Conservation (phyloP, 2,113 vertebrate species). For the Todiramphus saurophagus region DNA sequence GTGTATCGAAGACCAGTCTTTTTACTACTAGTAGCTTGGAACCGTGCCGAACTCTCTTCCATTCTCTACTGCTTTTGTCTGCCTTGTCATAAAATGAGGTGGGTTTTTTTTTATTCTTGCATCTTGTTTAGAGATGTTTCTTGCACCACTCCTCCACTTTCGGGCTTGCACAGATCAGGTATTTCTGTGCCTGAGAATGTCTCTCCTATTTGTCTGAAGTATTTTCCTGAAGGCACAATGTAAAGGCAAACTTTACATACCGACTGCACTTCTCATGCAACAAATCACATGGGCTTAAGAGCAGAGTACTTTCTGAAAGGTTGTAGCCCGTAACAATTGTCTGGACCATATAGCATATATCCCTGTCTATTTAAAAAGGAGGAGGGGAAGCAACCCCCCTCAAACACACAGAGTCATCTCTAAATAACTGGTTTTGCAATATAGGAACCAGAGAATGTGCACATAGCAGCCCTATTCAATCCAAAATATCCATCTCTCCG, state of each 20-base stretch:
- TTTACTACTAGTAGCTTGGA: constrained; percentile 41
- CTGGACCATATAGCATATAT: not conserved
- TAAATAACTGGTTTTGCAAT: constrained; percentile 57
- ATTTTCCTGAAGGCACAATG: constrained; percentile 46
- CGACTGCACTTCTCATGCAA: constrained; percentile 18
- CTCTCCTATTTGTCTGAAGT: not conserved
- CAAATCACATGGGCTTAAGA: not conserved
- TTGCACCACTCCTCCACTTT: not conserved
- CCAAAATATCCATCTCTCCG: constrained; percentile 52
- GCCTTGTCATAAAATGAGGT: not conserved
- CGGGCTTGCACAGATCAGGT: not conserved
- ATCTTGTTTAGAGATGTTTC: not conserved
- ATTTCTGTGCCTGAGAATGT: not conserved
- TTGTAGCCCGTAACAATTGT: not conserved
- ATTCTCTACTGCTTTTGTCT: constrained; percentile 43
- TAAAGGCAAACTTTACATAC: constrained; percentile 28
- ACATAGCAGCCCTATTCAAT: constrained; percentile 23
- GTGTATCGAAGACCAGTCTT: not conserved
- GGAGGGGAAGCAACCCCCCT: not conserved
- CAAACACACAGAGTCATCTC: not conserved
- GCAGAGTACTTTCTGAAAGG: constrained; percentile 5
- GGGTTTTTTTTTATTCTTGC: not conserved
- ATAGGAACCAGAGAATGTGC: constrained; percentile 20
- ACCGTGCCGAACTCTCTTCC: not conserved
- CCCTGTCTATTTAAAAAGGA: constrained; percentile 11